Evolutionary conservation across 1,140 invertebrate species (phyloP), one percentile per base, ranked within the genome.

Genomic region (Proales similis): DNA sequence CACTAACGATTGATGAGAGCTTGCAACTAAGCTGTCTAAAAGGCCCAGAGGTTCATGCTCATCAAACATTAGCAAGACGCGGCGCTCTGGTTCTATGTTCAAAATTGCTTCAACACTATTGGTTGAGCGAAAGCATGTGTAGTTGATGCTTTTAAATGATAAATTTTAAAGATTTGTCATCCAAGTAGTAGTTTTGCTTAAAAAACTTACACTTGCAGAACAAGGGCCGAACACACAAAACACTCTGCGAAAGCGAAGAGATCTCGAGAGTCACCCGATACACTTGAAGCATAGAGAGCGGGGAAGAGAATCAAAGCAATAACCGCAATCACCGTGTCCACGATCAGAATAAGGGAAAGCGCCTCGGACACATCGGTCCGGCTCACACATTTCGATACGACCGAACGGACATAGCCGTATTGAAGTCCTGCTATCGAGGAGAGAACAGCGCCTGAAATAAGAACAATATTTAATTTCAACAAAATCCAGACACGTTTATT

Each of bases 231-330:
- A 11, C 39, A 29, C 29, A 57, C 24, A 57, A 57, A 57, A 7
- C 51, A 36, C 27, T 57, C 45, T n/a, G 51, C 39, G 45, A 57
- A 57, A 7, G 51, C 33, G 32, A 57, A 57, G 6, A 57, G 29
- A 26, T 42, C 45, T 19, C 32, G 39, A 14, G 45, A 42, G 4
- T 42, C 51, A 22, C 45, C 45, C 7, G 51, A 57, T 4, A 57
- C 51, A 24, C 39, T 57, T 20, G 12, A 30, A 1, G 51, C 39
- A 39, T 57, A 57, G 24, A 57, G 24, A 24, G 45, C 32, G 7
- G 51, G 51, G 24, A 57, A 57, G 4, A 57, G 33, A 3, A 57
- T 42, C 26, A 29, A 42, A 3, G 51, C 27, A 9, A 57, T 42
- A 22, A 57, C 51, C 0, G 51, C 51, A n/a, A 57, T 39, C 29